Conservation (phyloP, 2,888 invertebrate genomes). For the Schizaphis graminum region DNA sequence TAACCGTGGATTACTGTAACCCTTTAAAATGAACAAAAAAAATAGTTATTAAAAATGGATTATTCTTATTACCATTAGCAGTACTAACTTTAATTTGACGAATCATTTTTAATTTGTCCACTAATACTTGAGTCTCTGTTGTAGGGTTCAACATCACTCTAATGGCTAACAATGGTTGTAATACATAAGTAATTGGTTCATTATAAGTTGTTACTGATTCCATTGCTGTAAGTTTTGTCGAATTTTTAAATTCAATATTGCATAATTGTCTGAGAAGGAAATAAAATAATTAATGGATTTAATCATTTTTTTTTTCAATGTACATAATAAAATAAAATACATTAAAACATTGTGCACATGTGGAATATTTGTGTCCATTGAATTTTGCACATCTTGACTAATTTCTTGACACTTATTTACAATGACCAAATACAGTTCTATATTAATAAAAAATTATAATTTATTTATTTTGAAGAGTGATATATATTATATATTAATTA, state of each 20-base stretch:
- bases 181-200: conserved; percentile 76
- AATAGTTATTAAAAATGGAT: background rate
- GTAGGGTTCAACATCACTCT: conserved; percentile 89
- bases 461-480: background rate
- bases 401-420: conserved; percentile 84
- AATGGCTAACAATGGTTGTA: conserved; percentile 86
- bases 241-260: conserved; percentile 60
- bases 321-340: conserved; percentile 21
- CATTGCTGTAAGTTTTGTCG: conserved; percentile 60
- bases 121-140: conserved; percentile 84
- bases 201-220: conserved; percentile 62
- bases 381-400: conserved; percentile 71
- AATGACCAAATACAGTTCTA: conserved; percentile 77
- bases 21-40: conserved; percentile 69
- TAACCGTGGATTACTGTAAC: conserved; percentile 80
- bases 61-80: background rate
- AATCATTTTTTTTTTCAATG: background rate
- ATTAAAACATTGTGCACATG: conserved; percentile 52
- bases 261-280: conserved; percentile 36
- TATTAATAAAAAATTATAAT: background rate
- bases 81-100: conserved; percentile 81
- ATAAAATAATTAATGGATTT: background rate
- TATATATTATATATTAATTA: background rate
- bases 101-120: conserved; percentile 86
- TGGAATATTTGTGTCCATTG: conserved; percentile 54